Percentiles rank a stretch among this genome's conserved stretches.
These are phyloP conservation scores for Aplocera efformata DNA, from an alignment of 2,888 invertebrate species.

Conservation along the genomic window DNA sequence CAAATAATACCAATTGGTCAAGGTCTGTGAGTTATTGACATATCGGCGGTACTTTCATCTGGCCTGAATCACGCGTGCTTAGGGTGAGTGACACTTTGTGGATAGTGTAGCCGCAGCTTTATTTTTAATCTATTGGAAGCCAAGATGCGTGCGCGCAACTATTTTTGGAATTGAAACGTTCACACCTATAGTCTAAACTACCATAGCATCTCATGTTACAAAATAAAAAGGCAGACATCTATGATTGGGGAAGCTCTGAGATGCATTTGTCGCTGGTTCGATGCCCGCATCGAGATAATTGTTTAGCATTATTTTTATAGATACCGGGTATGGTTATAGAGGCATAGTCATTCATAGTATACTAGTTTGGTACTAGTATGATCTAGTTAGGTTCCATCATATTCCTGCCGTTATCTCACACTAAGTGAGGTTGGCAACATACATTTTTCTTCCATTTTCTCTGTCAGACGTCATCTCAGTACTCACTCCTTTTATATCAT, in stretches of 20 bases:
- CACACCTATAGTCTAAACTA: constrained; percentile 58
- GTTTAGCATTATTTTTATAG: too few species aligned
- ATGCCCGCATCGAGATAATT: too few species aligned
- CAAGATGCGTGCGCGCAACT: constrained; percentile 62
- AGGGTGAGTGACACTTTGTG: constrained; percentile 71
- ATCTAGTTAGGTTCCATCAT: too few species aligned
- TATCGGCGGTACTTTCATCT: constrained; percentile 49
- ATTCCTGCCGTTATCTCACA: too few species aligned
- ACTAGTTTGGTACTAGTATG: too few species aligned
- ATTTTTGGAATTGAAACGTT: constrained; percentile 68
- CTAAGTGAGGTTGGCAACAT: too few species aligned
- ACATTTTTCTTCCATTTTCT: too few species aligned
- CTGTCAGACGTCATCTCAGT: too few species aligned
- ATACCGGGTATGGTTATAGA: too few species aligned
- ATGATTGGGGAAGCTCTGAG: background rate
- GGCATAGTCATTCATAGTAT: too few species aligned
- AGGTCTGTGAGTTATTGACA: constrained; percentile 54
- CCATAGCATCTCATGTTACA: constrained; percentile 71
- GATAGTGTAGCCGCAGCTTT: constrained; percentile 53
- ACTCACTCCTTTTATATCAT: too few species aligned
- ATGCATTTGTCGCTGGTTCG: too few species aligned
- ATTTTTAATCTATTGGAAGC: constrained; percentile 62
- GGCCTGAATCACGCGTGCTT: constrained; percentile 41
- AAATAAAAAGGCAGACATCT: constrained; percentile 38
- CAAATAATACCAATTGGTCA: constrained; percentile 55